These are phyloP conservation scores for Desmophyllum pertusum DNA, from an alignment of 92 coral and sea anemone genomes.

Conservation along the genomic window DNA sequence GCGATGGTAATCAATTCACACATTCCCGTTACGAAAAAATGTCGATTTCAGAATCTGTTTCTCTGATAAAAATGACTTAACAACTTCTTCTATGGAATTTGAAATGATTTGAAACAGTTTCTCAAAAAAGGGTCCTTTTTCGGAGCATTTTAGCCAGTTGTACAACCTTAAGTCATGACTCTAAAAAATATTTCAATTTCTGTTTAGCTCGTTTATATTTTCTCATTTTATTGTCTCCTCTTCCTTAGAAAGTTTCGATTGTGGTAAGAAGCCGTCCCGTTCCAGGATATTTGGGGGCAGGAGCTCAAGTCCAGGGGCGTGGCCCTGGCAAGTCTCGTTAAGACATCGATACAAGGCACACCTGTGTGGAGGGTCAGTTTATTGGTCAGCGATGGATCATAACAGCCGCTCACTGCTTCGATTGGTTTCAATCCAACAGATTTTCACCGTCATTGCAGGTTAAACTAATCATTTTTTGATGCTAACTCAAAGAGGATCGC, in stretches of 20 bases:
- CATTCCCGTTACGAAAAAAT: too few relatives aligned
- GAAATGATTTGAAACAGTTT: too few relatives aligned
- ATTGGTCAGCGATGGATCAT: slow-evolving; percentile 64
- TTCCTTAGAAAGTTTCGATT: slow-evolving; percentile 13
- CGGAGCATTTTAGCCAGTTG: too few relatives aligned
- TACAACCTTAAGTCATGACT: too few relatives aligned
- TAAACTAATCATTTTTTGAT: not conserved
- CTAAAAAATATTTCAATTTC: not conserved
- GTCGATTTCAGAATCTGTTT: too few relatives aligned
- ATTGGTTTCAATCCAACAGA: slow-evolving; percentile 24
- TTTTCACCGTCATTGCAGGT: slow-evolving; percentile 66
- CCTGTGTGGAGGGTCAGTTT: slow-evolving; percentile 70
- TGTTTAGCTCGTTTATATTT: not conserved
- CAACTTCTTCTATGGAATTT: too few relatives aligned
- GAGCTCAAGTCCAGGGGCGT: slow-evolving; percentile 51
- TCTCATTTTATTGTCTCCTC: not conserved
- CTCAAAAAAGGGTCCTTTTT: too few relatives aligned
- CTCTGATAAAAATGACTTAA: too few relatives aligned
- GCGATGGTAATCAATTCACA: too few relatives aligned
- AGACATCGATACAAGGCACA: slow-evolving; percentile 45
- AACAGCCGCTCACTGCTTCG: slow-evolving; percentile 78
- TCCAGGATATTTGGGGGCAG: slow-evolving; percentile 57
- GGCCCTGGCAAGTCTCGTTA: slow-evolving; percentile 77
- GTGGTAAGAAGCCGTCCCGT: not conserved
- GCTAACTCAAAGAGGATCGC: not conserved